Evolutionary conservation across 2,888 invertebrate species (phyloP), one percentile per base, ranked within the genome.

Genomic region (Hypena proboscidalis): DNA sequence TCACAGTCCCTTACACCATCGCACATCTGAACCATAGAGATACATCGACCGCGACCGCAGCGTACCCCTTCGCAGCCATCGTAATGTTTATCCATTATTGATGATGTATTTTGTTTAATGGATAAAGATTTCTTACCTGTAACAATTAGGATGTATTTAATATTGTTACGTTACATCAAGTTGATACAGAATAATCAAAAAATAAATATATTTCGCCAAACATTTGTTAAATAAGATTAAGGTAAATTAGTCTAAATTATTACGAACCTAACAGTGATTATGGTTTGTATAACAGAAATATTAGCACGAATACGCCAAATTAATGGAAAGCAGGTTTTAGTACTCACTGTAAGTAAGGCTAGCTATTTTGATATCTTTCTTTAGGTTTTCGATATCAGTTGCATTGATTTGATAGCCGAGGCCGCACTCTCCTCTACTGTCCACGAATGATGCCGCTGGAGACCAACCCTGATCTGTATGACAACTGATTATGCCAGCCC

Each of bases 401-500:
- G 92, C 91, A 17, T 83, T 71, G 37, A 87, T 85, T 3, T 64
- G 76, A 7, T 77, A 74, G 22, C 74, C 69, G 30, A 93, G 85
- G 2, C 92, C 92, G 60, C 94, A 94, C 38, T 85, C 92, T 20
- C 93, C 92, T 58, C 90, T 83, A 25, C 89, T 85, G 40, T 93
- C 93, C 7, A 91, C 83, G 65, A 94, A 96, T 4, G 94, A 87
- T 0, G 95, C 95, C 2, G 93, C 92, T 0, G 95, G 95, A 74
- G 94, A 94, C 95, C 96, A 96, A 10, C 94, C 95, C 19, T 79
- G 80, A 3, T 88, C 84, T 5, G 93, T 90, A 26, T 93, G 92
- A 65, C 96, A 96, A 23, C 93, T 93, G 8, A 96, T 91, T 10
- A 93, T 91, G 17, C 95, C 96, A 52, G 93, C 93, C 94, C 95